Base-by-base conservation (phyloP, 2,797 vertebrate genomes). In the Esox lucius region DNA sequence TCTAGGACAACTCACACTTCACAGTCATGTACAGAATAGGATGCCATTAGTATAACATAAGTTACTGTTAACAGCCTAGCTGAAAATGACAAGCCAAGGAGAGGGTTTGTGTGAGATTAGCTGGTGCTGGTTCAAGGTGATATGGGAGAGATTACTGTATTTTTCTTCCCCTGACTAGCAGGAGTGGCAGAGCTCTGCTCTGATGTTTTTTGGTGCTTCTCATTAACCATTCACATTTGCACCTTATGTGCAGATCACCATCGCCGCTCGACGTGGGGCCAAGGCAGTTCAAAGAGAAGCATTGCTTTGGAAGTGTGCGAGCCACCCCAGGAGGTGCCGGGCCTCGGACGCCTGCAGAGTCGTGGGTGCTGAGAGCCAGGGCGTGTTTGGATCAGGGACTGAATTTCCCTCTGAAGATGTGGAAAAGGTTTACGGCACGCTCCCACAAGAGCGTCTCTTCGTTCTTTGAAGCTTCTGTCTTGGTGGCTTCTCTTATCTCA, bases 391-490 rank as follows among this genome's bases (percentile, higher is more conserved):
- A 93, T 93, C 90, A 91, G 90, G 90, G 83, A 87, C 90, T 90
- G 90, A 90, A 88, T 90, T 90, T 91, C 81, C 87, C 86, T 91
- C 86, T 93, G 94, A 94, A 94, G 93, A 94, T 89, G 91, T 93
- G 91, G 92, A 93, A 93, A 94, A 95, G 94, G 90, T 95, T 96
- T 95, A 94, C 91, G 86, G 89, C 91, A 85, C 74, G 78, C 84
- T 92, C 91, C 91, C 91, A 90, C 86, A 91, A 94, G 94, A 95
- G 91, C 88, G 87, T 90, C 93, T 93, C 88, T 56, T 84, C 85
- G 87, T 91, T 91, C 95, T 96, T 96, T 96, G 95, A 97, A 96
- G 95, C 95, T 92, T 91, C 95, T 96, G 92, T 96, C 94, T 95
- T 92, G 95, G 94, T 95, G 94, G 93, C 93, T 94, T 93, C 94